Evolutionary conservation across 2,797 vertebrate genomes (phyloP), one percentile per base, ranked within the genome.

Genomic region (Vultur gryphus): DNA sequence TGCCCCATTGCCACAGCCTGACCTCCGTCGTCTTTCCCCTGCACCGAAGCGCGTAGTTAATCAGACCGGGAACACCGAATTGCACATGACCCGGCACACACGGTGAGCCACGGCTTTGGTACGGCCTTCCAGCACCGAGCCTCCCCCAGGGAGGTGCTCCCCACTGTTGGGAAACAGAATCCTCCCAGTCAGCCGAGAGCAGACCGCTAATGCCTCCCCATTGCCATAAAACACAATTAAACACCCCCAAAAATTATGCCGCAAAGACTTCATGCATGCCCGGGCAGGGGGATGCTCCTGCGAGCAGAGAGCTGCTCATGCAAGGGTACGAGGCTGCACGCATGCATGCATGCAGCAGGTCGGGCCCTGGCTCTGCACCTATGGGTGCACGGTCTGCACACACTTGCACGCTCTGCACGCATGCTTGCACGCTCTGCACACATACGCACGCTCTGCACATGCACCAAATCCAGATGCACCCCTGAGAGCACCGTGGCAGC

Each of bases 401-500:
- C 5, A 37, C 37, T 37, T 13, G 33, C 16, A 5, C 37, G 37
- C 37, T 10, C 49, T 3, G 0, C 67, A 24, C 3, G 44, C 1
- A 37, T 37, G 37, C 37, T 37, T 37, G 37, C 37, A 37, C 37
- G 37, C 81, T 62, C 14, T 3, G 0, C 67, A 24, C 16, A 1
- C 1, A 37, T 37, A 5, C 37, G 37, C 37, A 37, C 37, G 37
- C 81, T 62, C 14, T 3, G 0, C 67, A 24, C 16, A 1, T 8
- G 4, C 14, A 5, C 71, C 83, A 6, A 44, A 16, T 0, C 10
- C 83, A 13, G 14, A 5, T 0, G 41, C 29, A 0, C 12, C 46
- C 23, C 58, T 0, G 5, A 20, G 35, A 18, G 2, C 37, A 0
- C 15, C 0, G 2, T 0, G 10, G 46, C 0, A 11, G 39, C 2